Evolutionary conservation across 2,113 vertebrate species (phyloP).

Genomic region (Tachysurus fulvidraco): DNA sequence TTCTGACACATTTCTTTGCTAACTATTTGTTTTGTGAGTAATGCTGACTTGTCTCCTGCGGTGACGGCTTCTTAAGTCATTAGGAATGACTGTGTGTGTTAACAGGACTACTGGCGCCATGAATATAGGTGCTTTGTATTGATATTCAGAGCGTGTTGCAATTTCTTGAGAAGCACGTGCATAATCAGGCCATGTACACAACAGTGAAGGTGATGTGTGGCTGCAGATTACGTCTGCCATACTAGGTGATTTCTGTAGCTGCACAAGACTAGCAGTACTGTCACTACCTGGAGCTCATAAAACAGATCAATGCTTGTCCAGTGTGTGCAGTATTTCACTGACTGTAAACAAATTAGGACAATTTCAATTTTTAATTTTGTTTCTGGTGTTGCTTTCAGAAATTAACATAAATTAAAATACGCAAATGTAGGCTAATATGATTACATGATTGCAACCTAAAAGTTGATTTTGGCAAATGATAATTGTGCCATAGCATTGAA

Average conservation of each 20-base stretch:
- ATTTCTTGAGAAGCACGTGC: slow-evolving; percentile 28
- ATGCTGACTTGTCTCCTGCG: slow-evolving; percentile 26
- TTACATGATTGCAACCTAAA: not conserved
- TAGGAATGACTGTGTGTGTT: slow-evolving; percentile 57
- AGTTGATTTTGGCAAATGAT: not conserved
- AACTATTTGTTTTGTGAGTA: not conserved
- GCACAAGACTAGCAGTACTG: not conserved
- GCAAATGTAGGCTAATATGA: not conserved
- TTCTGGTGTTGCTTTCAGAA: not conserved
- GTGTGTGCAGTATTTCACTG: not conserved
- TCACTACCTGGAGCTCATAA: not conserved
- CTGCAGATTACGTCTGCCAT: slow-evolving; percentile 10
- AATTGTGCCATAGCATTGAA: not conserved
- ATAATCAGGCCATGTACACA: slow-evolving; percentile 48
- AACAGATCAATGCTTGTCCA: too few relatives aligned
- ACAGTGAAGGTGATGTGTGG: slow-evolving; percentile 36
- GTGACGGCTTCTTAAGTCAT: slow-evolving; percentile 31
- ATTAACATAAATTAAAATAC: not conserved
- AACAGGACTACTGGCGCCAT: slow-evolving; percentile 36
- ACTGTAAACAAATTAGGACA: not conserved
- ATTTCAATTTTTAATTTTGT: not conserved
- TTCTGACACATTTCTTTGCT: slow-evolving; percentile 7
- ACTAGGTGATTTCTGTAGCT: not conserved
- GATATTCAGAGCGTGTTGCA: slow-evolving; percentile 43
- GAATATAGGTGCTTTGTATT: slow-evolving; percentile 50